Evolutionary conservation across 2,113 vertebrate species (phyloP), one percentile per base, ranked within the genome.

Genomic region (Sinocyclocheilus maitianheensis): DNA sequence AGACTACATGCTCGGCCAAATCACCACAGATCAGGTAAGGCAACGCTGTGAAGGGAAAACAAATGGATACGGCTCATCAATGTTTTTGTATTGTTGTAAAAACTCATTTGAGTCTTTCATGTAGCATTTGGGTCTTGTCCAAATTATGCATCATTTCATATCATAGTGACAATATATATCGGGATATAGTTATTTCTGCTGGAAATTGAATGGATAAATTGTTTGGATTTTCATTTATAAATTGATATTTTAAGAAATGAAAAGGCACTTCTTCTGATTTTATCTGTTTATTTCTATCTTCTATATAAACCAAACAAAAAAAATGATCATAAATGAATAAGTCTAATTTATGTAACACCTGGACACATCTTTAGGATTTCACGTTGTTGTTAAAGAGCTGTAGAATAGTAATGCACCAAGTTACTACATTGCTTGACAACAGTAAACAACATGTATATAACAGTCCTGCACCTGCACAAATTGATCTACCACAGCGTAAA

Each of bases 11-110:
- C 84, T 98, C 83, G 98, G 96, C 88, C 95, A 96, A 85, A 93
- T 99, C 87, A 94, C 96, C 48, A 81, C 97, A 58, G 97, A 97
- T 6, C 94, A 99, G 94, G 98, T 99, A 93, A 87, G 90, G 24
- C 37, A 48, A 40, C 20, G 16, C 20, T 16, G 1, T 67, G 10
- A 1, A 13, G 26, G 30, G 58, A 60, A 53, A 53, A 53, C 51
- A 53, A 53, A 53, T 16, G 4, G 4, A 55, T 55, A 18, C 1
- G 53, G 53, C 53, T 55, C 4, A 62, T 62, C 3, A 10, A 10
- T n/a, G 53, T 62, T 62, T 62, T 62, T 62, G 22, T 62, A n/a
- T 62, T n/a, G 20, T 60, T 60, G 20, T n/a, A 60, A 1, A 63
- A 65, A 65, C 4, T 65, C 11, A 26, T 65, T 26, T 65, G 11